Base-by-base conservation (phyloP, 2,888 invertebrate species). In the Heliconius sara region DNA sequence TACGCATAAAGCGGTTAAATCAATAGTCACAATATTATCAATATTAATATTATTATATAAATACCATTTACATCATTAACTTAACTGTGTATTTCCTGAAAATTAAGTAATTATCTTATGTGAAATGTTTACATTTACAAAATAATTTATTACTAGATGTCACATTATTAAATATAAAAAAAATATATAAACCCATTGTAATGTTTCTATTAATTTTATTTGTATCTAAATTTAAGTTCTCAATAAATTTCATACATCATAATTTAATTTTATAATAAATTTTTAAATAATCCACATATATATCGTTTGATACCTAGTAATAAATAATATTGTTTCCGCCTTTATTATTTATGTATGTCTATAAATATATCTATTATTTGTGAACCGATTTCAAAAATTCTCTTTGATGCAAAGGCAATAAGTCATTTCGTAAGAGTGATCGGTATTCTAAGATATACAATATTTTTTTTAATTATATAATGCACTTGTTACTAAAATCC, bases 401-500 rank as follows among this genome's bases (percentile, higher is more conserved):
- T 57, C 57, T 57, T 27, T 39, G 10, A 16, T n/a, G 63, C 16
- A 65, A 74, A 30, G 30, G 13, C 34, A 43, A 75, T 25, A 47
- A 65, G 22, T 65, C 43, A 65, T 75, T 65, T 75, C 13, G 22
- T 78, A 66, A 63, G 78, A 66, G 67, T 63, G 68, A 47, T 75
- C 47, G 43, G 65, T 47, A 39, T 75, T 25, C 65, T 73, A 60
- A 57, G 34, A 43, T 25, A 43, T 72, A 73, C 13, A 34, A 60
- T 72, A 73, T n/a, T 73, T 73, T 34, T 73, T 72, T 72, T 57
- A 72, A 72, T 74, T 43, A 78, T 27, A 68, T 66, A 68, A 74
- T 67, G 78, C 78, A 79, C 78, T 74, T 79, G 78, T 79, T 79
- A 79, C 78, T 74, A 63, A 74, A 71, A 72, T 66, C 78, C 78